Evolutionary conservation across 2,797 vertebrate species (phyloP).

Genomic region (Pseudochirops cupreus): DNA sequence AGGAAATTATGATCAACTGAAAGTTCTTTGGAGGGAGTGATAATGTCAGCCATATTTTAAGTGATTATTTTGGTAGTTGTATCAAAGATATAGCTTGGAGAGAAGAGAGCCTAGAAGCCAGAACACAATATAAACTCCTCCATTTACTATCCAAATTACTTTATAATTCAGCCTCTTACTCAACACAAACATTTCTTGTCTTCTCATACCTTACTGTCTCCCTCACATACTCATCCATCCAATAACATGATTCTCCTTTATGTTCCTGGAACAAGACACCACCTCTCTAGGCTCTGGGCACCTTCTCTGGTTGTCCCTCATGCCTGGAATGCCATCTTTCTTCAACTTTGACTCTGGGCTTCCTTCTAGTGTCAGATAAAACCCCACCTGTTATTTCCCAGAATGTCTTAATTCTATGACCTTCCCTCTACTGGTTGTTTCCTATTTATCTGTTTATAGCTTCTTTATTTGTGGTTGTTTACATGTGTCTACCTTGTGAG

Average conservation of each 20-base stretch:
- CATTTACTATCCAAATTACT: not conserved
- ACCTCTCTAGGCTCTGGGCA: not conserved
- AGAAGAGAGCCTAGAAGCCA: not conserved
- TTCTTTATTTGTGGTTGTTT: not conserved
- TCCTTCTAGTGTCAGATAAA: not conserved
- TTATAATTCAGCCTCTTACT: not conserved
- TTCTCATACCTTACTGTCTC: not conserved
- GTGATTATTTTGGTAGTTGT: not conserved
- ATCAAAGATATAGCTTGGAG: not conserved
- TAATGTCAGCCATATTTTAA: not conserved
- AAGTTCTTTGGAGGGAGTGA: not conserved
- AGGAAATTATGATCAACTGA: not conserved
- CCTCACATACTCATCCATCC: not conserved
- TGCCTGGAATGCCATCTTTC: not conserved
- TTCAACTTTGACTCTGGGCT: not conserved
- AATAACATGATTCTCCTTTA: not conserved
- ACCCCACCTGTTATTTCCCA: not conserved
- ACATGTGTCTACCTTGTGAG: too few relatives aligned
- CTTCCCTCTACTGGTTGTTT: not conserved
- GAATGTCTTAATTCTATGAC: not conserved
- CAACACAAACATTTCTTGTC: not conserved
- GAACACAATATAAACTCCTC: not conserved
- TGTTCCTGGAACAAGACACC: not conserved
- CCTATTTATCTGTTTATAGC: not conserved
- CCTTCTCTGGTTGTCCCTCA: not conserved